These are phyloP conservation scores for Metellina segmentata DNA, from an alignment of 2,888 invertebrate genomes.

Conservation along the genomic window DNA sequence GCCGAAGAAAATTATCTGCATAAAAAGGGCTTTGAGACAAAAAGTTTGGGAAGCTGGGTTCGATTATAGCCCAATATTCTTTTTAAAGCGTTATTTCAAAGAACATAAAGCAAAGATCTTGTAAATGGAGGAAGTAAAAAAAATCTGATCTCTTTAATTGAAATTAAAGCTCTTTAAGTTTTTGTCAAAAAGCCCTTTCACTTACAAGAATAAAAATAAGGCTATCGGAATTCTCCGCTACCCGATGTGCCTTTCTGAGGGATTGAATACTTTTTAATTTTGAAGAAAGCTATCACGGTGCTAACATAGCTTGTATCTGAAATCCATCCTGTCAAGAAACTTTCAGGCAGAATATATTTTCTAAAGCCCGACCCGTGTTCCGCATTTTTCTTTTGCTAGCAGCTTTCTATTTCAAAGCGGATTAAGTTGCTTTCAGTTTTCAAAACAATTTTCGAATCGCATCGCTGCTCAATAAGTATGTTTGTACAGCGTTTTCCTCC, in stretches of 20 bases:
- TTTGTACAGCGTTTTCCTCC: not conserved
- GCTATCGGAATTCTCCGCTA: not conserved
- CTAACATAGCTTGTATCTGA: not conserved
- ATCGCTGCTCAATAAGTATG: not conserved
- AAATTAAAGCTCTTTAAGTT: too few relatives aligned
- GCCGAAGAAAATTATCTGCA: too few relatives aligned
- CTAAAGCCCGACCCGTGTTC: not conserved
- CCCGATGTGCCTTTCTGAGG: not conserved
- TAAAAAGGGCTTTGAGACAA: too few relatives aligned
- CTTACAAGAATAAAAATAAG: not conserved
- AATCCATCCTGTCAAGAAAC: not conserved
- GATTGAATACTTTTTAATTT: not conserved
- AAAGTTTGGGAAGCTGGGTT: too few relatives aligned
- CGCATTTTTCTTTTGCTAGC: not conserved
- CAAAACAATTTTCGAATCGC: constrained; percentile 1
- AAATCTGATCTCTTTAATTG: too few relatives aligned
- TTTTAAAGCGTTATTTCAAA: too few relatives aligned
- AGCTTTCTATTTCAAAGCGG: not conserved
- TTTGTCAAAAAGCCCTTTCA: not conserved
- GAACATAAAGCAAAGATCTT: too few relatives aligned
- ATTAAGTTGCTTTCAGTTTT: constrained; percentile 1
- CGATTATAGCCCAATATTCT: too few relatives aligned
- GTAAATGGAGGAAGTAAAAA: too few relatives aligned
- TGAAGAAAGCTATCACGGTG: not conserved
- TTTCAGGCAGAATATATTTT: not conserved